A percentile compares a stretch with the other conserved stretches of the same genome.
Evolutionary conservation across 1,140 invertebrate genomes (phyloP).

Genomic region (Pseudobourletiella spinata): DNA sequence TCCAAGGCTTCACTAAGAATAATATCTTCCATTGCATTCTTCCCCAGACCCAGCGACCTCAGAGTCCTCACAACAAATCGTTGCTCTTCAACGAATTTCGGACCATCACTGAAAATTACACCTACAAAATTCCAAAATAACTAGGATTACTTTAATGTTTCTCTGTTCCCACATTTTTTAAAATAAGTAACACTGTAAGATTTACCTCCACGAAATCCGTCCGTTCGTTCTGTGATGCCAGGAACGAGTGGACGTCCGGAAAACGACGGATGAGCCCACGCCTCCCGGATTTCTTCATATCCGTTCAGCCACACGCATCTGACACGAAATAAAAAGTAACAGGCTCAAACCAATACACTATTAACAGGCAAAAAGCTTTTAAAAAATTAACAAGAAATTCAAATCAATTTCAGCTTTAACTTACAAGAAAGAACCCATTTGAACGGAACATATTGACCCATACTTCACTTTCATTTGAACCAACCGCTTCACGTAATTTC

Average conservation of each 20-base stretch:
- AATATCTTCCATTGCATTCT: constrained; percentile 12
- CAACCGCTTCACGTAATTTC: constrained; percentile 13
- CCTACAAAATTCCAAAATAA: constrained; percentile 6
- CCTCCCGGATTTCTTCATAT: constrained; percentile 13
- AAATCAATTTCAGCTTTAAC: neutral
- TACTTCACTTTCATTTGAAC: constrained; percentile 4
- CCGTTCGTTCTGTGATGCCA: constrained; percentile 14
- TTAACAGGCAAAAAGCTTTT: neutral
- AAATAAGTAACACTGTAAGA: neutral
- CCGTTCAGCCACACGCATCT: constrained; percentile 18
- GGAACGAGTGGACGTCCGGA: constrained; percentile 23
- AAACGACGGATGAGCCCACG: constrained; percentile 16
- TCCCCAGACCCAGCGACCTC: constrained; percentile 18
- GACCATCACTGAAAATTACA: constrained; percentile 29
- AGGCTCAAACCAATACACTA: neutral
- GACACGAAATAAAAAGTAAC: neutral
- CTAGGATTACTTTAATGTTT: neutral
- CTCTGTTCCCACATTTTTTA: neutral
- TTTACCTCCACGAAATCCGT: constrained; percentile 17
- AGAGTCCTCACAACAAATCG: constrained; percentile 11
- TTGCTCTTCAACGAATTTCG: constrained; percentile 19
- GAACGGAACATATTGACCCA: constrained; percentile 17
- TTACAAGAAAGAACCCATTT: constrained; percentile 28
- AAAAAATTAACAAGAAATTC: neutral
- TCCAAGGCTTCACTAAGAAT: constrained; percentile 9